These are phyloP conservation scores for Allygus modestus DNA, from an alignment of 2,888 invertebrate genomes.

Conservation along the genomic window DNA sequence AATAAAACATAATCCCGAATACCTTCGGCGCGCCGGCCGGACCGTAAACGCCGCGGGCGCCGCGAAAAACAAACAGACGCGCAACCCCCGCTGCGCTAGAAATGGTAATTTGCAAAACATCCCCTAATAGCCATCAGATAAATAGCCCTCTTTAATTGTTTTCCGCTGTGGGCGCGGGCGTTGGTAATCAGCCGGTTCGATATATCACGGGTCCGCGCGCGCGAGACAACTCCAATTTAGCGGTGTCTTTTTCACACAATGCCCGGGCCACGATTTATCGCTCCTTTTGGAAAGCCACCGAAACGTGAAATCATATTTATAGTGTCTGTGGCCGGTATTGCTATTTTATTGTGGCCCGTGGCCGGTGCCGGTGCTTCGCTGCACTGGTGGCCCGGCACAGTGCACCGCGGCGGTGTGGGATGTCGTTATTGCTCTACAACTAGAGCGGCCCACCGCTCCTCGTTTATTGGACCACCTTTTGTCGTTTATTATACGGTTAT, in stretches of 20 bases:
- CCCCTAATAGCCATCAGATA: constrained; percentile 53
- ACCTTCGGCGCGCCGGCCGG: constrained; percentile 29
- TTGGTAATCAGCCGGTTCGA: constrained; percentile 13
- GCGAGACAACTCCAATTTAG: constrained; percentile 57
- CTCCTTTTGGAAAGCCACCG: constrained; percentile 53
- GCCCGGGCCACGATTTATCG: constrained; percentile 38
- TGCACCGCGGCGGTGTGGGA: neutral
- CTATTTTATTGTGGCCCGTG: constrained; percentile 24
- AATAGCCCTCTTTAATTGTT: constrained; percentile 48
- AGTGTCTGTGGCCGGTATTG: constrained; percentile 52
- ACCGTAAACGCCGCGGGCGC: neutral
- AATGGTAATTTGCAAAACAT: constrained; percentile 63
- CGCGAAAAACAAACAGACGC: constrained; percentile 60
- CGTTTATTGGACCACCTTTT: constrained; percentile 17
- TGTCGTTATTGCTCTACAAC: constrained; percentile 5
- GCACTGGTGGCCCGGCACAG: constrained; percentile 2
- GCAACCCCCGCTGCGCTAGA: constrained; percentile 55
- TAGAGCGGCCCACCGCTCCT: constrained; percentile 12
- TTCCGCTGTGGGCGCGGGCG: constrained; percentile 8
- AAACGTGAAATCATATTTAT: constrained; percentile 59
- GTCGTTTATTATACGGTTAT: constrained; percentile 23
- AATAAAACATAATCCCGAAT: constrained; percentile 30
- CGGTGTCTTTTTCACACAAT: constrained; percentile 59
- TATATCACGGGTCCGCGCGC: constrained; percentile 40
- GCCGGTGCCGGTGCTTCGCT: neutral